Base-by-base conservation (phyloP, 2,113 vertebrate species). In the Neotoma lepida region DNA sequence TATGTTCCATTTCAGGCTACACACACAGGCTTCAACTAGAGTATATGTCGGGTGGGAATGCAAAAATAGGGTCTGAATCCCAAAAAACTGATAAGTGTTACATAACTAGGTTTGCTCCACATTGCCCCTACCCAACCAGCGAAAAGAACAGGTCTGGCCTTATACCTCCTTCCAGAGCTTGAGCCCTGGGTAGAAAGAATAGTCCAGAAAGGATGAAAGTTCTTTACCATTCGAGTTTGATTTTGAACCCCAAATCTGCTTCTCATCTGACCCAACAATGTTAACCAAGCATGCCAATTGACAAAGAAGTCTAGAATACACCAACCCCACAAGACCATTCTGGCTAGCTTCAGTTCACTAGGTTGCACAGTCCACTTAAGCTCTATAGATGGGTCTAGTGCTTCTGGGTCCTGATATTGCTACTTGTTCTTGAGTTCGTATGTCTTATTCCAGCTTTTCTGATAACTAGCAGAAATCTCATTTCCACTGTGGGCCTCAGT, bases 361-460 rank as follows among this genome's bases (percentile, higher is more conserved):
- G 68, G 63, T n/a, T 77, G 18, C 26, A 41, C 63, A 80, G 39
- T n/a, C 20, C 44, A 81, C 64, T 63, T 70, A 73, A 90, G 12
- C 28, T 93, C 49, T 24, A 63, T 28, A 73, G 4, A n/a, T 91
- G 30, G 2, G 56, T 78, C 80, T 93, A 78, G 33, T 88, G 41
- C 4, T 88, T 82, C 63, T 87, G 35, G 28, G 22, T 39, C 73
- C 77, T 58, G 18, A 89, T 89, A 73, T 84, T 82, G 51, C 39
- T 91, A 30, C 74, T 71, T 95, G 41, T 54, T 73, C 66, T 92
- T 61, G 78, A 35, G 24, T 94, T 91, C 33, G 14, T 61, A 10
- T 74, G n/a, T 95, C 56, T 94, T 94, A 54, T 93, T 91, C 46
- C 44, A 93, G 9, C 66, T 97, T 64, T 95, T 95, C 56, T 90